These are phyloP conservation scores for Propithecus perrieri DNA, from an alignment of 2,797 vertebrate species.

Conservation along the genomic window DNA sequence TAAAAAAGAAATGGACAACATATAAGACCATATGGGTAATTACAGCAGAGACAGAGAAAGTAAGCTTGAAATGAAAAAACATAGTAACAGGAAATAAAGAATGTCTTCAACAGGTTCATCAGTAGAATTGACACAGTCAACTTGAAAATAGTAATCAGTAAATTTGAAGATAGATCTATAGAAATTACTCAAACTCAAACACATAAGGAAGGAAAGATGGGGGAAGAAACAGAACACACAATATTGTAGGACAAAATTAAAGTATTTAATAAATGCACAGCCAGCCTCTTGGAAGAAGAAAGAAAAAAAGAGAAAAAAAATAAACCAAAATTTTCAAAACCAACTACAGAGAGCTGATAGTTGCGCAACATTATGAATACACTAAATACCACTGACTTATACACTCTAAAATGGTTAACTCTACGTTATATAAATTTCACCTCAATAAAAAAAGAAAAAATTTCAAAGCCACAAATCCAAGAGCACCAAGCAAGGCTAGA, in stretches of 20 bases:
- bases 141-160: background rate
- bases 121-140: background rate
- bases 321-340: constrained; percentile 38
- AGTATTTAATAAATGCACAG: background rate
- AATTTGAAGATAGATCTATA: background rate
- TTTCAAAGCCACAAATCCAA: background rate
- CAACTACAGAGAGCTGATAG: background rate
- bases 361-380: background rate
- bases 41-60: background rate
- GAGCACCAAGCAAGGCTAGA: background rate
- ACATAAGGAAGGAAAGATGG: background rate
- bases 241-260: background rate
- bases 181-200: background rate
- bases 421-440: background rate
- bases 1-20: background rate
- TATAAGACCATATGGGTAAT: background rate
- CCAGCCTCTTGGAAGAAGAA: background rate
- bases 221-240: background rate
- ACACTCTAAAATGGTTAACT: background rate
- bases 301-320: background rate
- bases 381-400: background rate
- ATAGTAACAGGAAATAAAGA: background rate
- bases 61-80: background rate
- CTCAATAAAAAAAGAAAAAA: background rate
- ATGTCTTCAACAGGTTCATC: background rate